Evolutionary conservation across 2,888 invertebrate genomes (phyloP), one percentile per base, ranked within the genome.

Genomic region (Napeogenes inachia): DNA sequence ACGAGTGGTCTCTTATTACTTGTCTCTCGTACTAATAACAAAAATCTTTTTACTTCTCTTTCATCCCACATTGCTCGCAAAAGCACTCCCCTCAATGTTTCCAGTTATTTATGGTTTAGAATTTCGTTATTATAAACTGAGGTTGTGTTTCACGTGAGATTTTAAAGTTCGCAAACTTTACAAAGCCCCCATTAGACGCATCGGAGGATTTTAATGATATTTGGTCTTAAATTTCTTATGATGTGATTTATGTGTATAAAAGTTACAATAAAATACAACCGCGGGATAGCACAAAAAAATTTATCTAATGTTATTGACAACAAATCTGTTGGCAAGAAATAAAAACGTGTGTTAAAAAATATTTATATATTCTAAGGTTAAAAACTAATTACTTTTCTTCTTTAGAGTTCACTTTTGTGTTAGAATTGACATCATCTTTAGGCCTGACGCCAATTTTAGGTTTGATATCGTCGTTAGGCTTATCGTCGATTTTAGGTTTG

Each of bases 91-190:
- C 70, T 72, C 73, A 69, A 71, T 69, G 71, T 72, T 68, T 67
- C 59, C 47, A 61, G 70, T 75, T 76, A 76, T 77, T 77, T 75
- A 77, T 71, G 71, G 74, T 69, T 71, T 75, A 68, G 72, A 73
- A 76, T 77, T 75, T 76, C 70, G 69, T 67, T 69, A 71, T 71
- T 71, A 69, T 70, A 69, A 72, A 68, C 71, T 68, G 66, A 61
- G 68, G 63, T 68, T 63, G 57, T 56, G 65, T 65, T 64, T 45
- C 60, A 61, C 62, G 56, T 67, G 62, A 60, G 60, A 62, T 61
- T 65, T 62, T 55, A 65, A 65, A 59, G 60, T 62, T 45, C 32
- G 50, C 6, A 30, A 50, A 50, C 50, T 50, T 21, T 50, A 30
- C 30, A 50, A 50, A 42, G 47, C 46, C 57, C 56, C 57, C 45